A percentile compares a stretch with the other conserved stretches of the same genome.
Conservation (phyloP, 2,797 vertebrate genomes). For the Argyrosomus regius region DNA sequence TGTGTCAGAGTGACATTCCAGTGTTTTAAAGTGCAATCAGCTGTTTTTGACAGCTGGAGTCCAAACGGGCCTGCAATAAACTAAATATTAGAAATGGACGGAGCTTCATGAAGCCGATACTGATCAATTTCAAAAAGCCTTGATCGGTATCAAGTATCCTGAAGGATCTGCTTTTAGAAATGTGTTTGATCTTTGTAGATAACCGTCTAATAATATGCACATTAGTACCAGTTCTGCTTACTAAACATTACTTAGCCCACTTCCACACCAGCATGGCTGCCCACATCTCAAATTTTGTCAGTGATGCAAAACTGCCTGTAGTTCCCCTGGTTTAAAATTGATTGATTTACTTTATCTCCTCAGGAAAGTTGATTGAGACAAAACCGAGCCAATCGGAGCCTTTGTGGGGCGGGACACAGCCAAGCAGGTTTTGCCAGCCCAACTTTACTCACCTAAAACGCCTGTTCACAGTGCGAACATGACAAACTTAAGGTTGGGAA, state of each 20-base stretch:
- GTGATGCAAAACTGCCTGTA: neutral
- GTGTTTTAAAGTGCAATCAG: conserved; percentile 44
- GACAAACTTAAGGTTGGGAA: neutral
- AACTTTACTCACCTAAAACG: neutral
- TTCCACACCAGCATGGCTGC: neutral
- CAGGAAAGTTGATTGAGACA: neutral
- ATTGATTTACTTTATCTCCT: conserved; percentile 2
- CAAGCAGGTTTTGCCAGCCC: neutral
- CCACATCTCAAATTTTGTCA: neutral
- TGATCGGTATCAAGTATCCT: neutral
- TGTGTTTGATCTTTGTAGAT: neutral
- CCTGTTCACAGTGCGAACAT: neutral
- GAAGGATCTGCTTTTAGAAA: neutral
- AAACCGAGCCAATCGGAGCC: neutral
- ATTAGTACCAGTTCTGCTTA: neutral
- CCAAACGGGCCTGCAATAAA: conserved; percentile 25
- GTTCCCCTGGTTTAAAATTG: neutral
- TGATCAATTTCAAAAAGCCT: conserved; percentile 14
- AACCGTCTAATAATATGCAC: neutral
- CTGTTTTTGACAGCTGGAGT: conserved; percentile 38
- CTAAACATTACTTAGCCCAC: neutral
- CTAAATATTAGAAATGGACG: conserved; percentile 13
- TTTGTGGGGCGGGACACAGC: neutral
- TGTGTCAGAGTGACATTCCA: neutral
- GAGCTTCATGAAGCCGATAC: conserved; percentile 16